Percentiles rank a stretch among this genome's conserved stretches.
Evolutionary conservation across 2,888 invertebrate genomes (phyloP).

Genomic region (Leptopilina myrica): DNA sequence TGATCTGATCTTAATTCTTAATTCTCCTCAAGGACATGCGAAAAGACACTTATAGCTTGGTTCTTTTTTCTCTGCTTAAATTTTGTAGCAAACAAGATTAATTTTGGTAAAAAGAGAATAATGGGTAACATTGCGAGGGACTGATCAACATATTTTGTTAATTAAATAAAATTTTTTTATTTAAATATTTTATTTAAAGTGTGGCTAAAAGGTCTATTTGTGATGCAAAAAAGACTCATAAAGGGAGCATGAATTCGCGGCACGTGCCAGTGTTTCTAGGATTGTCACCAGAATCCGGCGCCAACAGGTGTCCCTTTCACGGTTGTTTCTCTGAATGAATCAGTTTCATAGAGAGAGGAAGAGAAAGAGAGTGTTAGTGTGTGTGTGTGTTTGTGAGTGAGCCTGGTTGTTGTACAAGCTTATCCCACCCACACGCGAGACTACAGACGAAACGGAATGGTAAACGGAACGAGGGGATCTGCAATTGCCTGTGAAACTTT

Average conservation of each 20-base stretch:
- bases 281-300: constrained; percentile 70
- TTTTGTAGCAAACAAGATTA: too few relatives aligned
- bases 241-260: constrained; percentile 49
- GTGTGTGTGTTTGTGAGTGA: constrained; percentile 48
- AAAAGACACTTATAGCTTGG: too few relatives aligned
- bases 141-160: too few relatives aligned
- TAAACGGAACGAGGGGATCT: constrained; percentile 75
- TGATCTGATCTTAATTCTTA: constrained; percentile 28
- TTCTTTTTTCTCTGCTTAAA: too few relatives aligned
- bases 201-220: too few relatives aligned
- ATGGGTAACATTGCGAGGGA: too few relatives aligned
- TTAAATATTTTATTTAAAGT: too few relatives aligned
- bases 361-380: too few relatives aligned
- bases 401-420: constrained; percentile 71
- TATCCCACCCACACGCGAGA: constrained; percentile 74
- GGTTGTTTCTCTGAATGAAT: constrained; percentile 77
- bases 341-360: constrained; percentile 69
- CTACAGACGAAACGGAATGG: constrained; percentile 76
- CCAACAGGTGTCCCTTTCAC: constrained; percentile 77
- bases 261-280: constrained; percentile 73
- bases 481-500: constrained; percentile 65
- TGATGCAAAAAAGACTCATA: too few relatives aligned
- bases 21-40: background rate
- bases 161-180: too few relatives aligned
- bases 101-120: too few relatives aligned